These are phyloP conservation scores for Perdita meconis DNA, from an alignment of 2,888 invertebrate species.

Conservation along the genomic window DNA sequence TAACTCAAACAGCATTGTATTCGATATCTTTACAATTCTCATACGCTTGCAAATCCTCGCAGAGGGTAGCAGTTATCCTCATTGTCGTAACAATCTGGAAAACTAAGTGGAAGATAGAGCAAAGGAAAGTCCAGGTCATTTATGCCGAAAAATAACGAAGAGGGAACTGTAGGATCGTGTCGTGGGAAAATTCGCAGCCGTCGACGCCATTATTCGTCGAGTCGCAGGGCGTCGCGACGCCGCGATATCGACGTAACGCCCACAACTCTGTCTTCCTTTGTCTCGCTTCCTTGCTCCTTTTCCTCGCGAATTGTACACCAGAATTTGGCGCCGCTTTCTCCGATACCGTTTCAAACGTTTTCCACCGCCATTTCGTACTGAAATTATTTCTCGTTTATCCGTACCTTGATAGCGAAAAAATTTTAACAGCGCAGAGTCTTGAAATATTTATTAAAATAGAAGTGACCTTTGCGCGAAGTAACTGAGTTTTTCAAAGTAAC, in stretches of 20 bases:
- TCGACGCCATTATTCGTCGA: slow-evolving; percentile 79
- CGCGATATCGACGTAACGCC: slow-evolving; percentile 82
- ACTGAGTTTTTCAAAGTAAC: no score
- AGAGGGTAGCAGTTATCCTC: slow-evolving; percentile 9
- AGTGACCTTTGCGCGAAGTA: no score
- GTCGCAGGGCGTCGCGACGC: slow-evolving; percentile 78
- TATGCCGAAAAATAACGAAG: slow-evolving; percentile 33
- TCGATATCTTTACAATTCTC: neutral
- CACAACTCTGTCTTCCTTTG: slow-evolving; percentile 63
- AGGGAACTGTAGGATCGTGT: slow-evolving; percentile 55
- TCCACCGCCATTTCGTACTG: slow-evolving; percentile 23
- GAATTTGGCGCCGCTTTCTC: slow-evolving; percentile 33
- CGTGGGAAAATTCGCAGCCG: slow-evolving; percentile 81
- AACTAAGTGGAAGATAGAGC: neutral
- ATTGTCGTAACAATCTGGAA: slow-evolving; percentile 34
- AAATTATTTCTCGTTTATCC: neutral
- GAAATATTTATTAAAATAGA: no score
- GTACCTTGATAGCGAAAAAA: no score
- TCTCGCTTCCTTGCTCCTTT: slow-evolving; percentile 52
- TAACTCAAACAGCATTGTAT: neutral
- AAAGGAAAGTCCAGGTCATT: slow-evolving; percentile 24
- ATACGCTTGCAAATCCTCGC: neutral
- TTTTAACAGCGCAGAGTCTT: no score
- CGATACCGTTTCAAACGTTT: neutral
- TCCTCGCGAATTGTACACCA: neutral